phyloP scores from a whole-genome alignment of 2,113 vertebrate genomes.

The Oncorhynchus mykiss region DNA sequence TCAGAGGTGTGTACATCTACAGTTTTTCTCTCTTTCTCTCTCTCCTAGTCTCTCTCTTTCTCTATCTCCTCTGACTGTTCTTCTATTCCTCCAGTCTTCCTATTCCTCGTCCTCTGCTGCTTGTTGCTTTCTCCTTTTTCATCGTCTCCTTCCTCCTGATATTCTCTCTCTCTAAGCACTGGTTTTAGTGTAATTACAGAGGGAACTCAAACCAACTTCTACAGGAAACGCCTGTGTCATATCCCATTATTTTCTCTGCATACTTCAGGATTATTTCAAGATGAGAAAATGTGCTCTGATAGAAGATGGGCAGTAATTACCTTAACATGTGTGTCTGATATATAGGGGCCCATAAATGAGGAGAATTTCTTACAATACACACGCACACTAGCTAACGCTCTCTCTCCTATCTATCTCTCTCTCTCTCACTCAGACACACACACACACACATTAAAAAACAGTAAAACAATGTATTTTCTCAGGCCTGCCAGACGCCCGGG shows the following conservation, averaged over 20 bases:
- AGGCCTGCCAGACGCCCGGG: too few species aligned
- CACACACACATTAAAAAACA: neutral
- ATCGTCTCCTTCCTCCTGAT: slow-evolving; percentile 15
- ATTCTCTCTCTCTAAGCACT: slow-evolving; percentile 33
- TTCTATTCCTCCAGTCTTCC: neutral
- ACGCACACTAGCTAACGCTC: neutral
- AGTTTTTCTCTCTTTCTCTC: neutral
- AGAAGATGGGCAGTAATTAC: neutral
- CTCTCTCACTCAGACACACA: slow-evolving; percentile 4
- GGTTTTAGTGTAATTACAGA: slow-evolving; percentile 58
- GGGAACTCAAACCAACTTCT: slow-evolving; percentile 37
- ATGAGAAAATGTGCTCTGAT: slow-evolving; percentile 29
- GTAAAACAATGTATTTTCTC: neutral
- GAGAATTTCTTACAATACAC: neutral
- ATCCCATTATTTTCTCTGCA: slow-evolving; percentile 54
- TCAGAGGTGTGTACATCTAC: neutral
- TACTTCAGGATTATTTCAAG: slow-evolving; percentile 56
- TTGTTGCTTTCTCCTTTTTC: slow-evolving; percentile 3
- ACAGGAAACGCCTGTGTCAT: slow-evolving; percentile 58
- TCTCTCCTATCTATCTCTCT: neutral
- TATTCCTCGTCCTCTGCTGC: slow-evolving; percentile 1
- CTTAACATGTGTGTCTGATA: slow-evolving; percentile 17
- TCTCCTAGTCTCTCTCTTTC: too few species aligned
- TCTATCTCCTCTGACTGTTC: neutral
- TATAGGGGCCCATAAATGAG: neutral